These are phyloP conservation scores for Parelbella ahira DNA, from an alignment of 2,888 invertebrate genomes.

Conservation along the genomic window DNA sequence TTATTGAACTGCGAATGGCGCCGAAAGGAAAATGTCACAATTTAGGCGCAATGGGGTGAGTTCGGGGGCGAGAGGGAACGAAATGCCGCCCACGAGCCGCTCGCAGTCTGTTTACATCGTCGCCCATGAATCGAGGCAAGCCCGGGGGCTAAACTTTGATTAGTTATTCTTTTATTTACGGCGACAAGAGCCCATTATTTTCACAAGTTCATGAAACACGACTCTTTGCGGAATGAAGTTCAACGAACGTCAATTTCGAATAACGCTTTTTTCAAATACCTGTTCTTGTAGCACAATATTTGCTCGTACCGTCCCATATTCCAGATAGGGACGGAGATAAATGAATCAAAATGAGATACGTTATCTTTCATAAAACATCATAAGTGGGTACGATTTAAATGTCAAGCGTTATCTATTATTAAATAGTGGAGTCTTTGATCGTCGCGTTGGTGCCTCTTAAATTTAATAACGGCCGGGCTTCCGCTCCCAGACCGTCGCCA, in stretches of 20 bases:
- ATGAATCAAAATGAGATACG: constrained; percentile 30
- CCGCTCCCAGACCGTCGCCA: constrained; percentile 52
- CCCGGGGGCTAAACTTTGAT: constrained; percentile 56
- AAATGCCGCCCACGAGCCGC: constrained; percentile 38
- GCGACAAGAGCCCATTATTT: constrained; percentile 44
- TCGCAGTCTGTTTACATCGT: constrained; percentile 58
- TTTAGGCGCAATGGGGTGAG: constrained; percentile 45
- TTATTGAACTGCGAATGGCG: constrained; percentile 60
- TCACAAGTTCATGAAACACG: constrained; percentile 22
- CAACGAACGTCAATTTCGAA: not conserved
- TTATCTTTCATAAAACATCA: constrained; percentile 31
- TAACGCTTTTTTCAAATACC: constrained; percentile 2
- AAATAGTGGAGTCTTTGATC: constrained; percentile 33
- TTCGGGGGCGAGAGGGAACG: constrained; percentile 31
- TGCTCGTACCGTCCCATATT: not conserved
- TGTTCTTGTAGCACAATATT: constrained; percentile 4
- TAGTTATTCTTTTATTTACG: constrained; percentile 60
- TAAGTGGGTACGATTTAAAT: constrained; percentile 27
- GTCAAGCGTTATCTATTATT: constrained; percentile 31
- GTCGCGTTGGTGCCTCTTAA: constrained; percentile 29
- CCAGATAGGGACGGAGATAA: constrained; percentile 27
- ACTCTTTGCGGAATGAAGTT: too few relatives aligned
- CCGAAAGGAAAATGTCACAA: constrained; percentile 68
- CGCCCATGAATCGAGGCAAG: constrained; percentile 55
- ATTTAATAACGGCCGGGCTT: constrained; percentile 39